A percentile compares a stretch with the other conserved stretches of the same genome.
phyloP scores from a whole-genome alignment of 2,888 invertebrate species.

The Agrotis ipsilon region DNA sequence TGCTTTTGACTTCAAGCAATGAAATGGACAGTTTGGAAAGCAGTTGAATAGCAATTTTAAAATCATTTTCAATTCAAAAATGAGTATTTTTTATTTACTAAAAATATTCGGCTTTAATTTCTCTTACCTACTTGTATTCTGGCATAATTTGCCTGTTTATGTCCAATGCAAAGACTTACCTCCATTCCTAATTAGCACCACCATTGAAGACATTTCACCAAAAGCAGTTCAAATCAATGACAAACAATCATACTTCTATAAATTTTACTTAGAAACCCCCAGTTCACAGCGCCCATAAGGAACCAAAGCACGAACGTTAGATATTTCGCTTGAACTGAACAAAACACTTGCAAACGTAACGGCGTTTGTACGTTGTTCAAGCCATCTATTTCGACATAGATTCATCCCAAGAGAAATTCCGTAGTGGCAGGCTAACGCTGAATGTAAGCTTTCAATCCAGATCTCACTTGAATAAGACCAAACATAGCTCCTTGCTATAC shows the following conservation, averaged over 20 bases:
- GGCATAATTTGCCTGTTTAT: no score
- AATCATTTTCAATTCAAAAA: background rate
- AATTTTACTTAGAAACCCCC: constrained; percentile 31
- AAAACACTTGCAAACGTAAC: constrained; percentile 71
- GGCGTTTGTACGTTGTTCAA: constrained; percentile 74
- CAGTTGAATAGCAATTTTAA: no score
- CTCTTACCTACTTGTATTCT: no score
- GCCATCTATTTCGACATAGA: constrained; percentile 73
- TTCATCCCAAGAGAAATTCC: constrained; percentile 78
- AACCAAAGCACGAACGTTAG: constrained; percentile 67
- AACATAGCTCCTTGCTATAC: constrained; percentile 55
- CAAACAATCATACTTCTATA: background rate
- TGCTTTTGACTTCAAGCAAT: no score
- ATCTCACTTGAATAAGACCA: constrained; percentile 68
- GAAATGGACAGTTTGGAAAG: no score
- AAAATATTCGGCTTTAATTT: no score
- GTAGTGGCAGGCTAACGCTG: constrained; percentile 70
- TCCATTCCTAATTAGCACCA: background rate
- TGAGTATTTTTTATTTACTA: no score
- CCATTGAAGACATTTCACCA: background rate
- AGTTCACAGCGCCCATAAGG: constrained; percentile 50
- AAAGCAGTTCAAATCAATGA: background rate
- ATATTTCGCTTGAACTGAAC: constrained; percentile 68
- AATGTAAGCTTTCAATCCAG: constrained; percentile 73
- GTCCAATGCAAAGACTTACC: no score